Evolutionary conservation across 2,113 vertebrate genomes (phyloP).

Genomic region (Dendrocopos noguchii): DNA sequence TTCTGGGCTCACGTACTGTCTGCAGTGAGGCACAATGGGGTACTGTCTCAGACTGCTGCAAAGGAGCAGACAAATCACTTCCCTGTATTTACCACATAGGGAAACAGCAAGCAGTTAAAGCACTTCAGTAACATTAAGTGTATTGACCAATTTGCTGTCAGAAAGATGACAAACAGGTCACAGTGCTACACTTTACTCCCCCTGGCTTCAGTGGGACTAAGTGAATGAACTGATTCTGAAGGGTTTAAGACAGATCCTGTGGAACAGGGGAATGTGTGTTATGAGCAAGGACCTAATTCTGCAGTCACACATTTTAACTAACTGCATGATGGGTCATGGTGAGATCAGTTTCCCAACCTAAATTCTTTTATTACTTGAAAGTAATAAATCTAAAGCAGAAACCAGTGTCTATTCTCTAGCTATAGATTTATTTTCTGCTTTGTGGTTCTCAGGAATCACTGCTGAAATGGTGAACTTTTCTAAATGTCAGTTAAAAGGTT

Average conservation of each 20-base stretch:
- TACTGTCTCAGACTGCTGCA: background rate
- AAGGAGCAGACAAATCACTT: background rate
- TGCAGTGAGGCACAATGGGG: rapidly evolving
- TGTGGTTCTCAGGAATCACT: background rate
- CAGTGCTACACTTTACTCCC: background rate
- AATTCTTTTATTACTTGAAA: background rate
- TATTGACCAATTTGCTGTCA: background rate
- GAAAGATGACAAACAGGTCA: background rate
- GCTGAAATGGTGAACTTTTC: constrained; percentile 55
- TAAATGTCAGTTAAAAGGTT: constrained; percentile 63
- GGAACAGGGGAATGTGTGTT: rapidly evolving
- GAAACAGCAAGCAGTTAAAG: background rate
- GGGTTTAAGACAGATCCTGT: background rate
- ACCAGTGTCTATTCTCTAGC: background rate
- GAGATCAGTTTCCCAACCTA: background rate
- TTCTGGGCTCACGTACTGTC: background rate
- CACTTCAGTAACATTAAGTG: background rate
- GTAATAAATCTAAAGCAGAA: constrained; percentile 21
- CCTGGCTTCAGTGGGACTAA: background rate
- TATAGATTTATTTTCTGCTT: constrained; percentile 44
- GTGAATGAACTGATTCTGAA: background rate
- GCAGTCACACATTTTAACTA: background rate
- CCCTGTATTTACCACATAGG: background rate
- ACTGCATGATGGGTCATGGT: background rate
- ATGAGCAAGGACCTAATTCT: background rate